Evolutionary conservation across 2,797 vertebrate species (phyloP).

Genomic region (Acridotheres tristis): DNA sequence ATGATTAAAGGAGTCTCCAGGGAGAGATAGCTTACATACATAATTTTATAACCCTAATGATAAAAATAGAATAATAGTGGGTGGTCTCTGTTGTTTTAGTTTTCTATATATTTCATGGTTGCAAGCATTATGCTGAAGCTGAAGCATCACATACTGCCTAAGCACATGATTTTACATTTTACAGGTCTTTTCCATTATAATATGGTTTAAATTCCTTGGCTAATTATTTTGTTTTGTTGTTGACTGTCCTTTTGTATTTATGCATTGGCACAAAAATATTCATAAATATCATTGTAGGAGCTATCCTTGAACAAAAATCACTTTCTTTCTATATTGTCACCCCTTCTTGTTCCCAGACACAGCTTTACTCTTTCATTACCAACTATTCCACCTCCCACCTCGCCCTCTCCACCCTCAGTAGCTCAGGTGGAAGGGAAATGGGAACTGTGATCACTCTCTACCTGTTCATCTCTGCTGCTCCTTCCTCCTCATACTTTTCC

Average conservation of each 20-base stretch:
- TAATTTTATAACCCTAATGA: neutral
- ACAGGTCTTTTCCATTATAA: neutral
- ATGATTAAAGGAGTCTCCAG: neutral
- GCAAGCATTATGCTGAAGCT: neutral
- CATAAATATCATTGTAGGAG: neutral
- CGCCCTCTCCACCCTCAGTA: fast-evolving
- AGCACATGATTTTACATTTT: neutral
- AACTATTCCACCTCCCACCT: neutral
- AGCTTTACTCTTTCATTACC: neutral
- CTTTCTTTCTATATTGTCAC: neutral
- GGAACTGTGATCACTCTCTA: neutral
- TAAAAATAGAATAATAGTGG: neutral
- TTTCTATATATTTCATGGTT: neutral
- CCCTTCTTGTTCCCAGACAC: neutral
- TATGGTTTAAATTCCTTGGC: neutral
- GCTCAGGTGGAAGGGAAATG: neutral
- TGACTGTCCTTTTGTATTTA: neutral
- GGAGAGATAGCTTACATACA: neutral
- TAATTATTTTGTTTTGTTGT: neutral
- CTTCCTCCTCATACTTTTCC: neutral
- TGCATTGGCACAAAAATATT: neutral
- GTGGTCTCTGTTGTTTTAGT: neutral
- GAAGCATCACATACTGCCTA: neutral
- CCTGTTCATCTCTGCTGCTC: neutral
- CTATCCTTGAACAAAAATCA: neutral